These are phyloP conservation scores for Pelmatolapia mariae DNA, from an alignment of 2,113 vertebrate genomes.

Conservation along the genomic window DNA sequence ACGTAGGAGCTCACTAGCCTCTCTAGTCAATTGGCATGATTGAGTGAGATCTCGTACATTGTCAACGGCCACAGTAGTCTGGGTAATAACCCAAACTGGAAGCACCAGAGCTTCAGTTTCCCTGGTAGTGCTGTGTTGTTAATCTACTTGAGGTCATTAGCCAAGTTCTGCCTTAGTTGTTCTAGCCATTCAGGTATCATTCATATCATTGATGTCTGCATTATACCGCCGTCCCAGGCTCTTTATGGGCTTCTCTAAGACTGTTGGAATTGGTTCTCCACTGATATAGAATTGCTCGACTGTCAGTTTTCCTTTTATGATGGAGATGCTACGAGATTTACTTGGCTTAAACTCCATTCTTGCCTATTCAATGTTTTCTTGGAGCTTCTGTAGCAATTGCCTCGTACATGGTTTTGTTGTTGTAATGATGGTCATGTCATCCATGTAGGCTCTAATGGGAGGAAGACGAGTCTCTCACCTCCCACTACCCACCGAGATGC, in stretches of 20 bases:
- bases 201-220: background rate
- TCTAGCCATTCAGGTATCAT: background rate
- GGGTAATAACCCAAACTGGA: background rate
- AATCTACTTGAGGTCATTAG: background rate
- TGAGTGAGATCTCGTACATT: background rate
- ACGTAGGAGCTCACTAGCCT: background rate
- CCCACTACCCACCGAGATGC: background rate
- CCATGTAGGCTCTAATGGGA: background rate
- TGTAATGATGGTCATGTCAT: background rate
- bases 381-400: background rate
- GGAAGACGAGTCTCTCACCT: background rate
- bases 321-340: background rate
- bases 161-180: background rate
- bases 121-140: background rate
- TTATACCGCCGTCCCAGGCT: fast-evolving
- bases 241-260: background rate
- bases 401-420: background rate
- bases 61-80: background rate
- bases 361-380: background rate
- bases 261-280: background rate
- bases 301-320: background rate
- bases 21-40: background rate
- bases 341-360: background rate
- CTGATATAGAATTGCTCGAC: background rate
- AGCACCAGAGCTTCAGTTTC: background rate